Evolutionary conservation across 2,113 vertebrate genomes (phyloP).

Genomic region (Artemisiospiza belli): DNA sequence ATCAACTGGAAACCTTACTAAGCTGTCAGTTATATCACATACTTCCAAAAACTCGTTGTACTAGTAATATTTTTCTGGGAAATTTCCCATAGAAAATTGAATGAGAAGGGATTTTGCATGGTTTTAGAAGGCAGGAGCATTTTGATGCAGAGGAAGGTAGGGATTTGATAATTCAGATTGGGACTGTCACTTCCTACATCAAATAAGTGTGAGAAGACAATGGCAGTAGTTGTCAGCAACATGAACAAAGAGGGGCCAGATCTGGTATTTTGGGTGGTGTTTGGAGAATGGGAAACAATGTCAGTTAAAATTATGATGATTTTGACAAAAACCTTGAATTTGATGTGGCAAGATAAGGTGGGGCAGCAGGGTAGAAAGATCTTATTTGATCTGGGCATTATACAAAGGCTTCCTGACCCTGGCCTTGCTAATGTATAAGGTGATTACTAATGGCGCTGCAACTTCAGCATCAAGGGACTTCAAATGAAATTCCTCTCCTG

Average conservation of each 20-base stretch:
- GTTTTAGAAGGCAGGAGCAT: neutral
- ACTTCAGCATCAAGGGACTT: neutral
- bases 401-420: neutral
- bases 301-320: neutral
- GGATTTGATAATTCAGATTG: neutral
- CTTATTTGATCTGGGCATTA: neutral
- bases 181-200: neutral
- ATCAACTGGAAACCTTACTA: neutral
- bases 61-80: neutral
- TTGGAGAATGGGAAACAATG: neutral
- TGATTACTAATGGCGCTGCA: neutral
- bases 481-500: neutral
- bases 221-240: fast-evolving
- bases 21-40: neutral
- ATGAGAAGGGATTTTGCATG: neutral
- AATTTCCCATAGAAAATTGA: neutral
- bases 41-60: neutral
- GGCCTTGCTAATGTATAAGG: neutral
- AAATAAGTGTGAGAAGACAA: neutral
- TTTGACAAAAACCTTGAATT: neutral
- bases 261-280: neutral
- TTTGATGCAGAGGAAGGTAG: neutral
- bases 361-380: neutral
- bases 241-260: neutral
- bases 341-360: neutral